These are phyloP conservation scores for Druceiella hillmani DNA, from an alignment of 2,888 invertebrate genomes.

Conservation along the genomic window DNA sequence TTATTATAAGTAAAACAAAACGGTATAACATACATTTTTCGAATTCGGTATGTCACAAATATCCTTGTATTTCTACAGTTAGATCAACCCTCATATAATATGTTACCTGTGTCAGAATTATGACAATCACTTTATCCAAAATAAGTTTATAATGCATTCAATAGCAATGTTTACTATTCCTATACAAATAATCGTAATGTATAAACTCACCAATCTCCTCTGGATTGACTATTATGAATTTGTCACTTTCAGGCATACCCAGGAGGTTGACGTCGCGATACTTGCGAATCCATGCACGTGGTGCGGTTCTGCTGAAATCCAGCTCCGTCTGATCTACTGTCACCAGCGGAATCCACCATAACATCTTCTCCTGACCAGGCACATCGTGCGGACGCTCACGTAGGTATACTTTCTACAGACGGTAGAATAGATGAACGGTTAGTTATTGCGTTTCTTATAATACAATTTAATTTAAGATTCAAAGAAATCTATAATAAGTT, in stretches of 20 bases:
- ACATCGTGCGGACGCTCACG: conserved; percentile 69
- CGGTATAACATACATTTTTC: too few species aligned
- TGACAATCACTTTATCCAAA: too few species aligned
- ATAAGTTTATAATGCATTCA: background rate
- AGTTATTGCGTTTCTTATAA: too few species aligned
- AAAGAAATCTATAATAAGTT: too few species aligned
- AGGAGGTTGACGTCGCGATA: conserved; percentile 47
- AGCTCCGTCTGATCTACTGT: conserved; percentile 53
- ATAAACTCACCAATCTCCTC: conserved; percentile 69
- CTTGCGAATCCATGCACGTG: conserved; percentile 60
- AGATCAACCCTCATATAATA: too few species aligned
- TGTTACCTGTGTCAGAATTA: too few species aligned
- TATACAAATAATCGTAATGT: background rate
- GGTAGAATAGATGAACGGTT: too few species aligned
- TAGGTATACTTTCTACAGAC: conserved; percentile 63
- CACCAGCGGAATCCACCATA: conserved; percentile 72
- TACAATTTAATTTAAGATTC: too few species aligned
- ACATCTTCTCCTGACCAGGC: conserved; percentile 61
- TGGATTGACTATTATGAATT: conserved; percentile 75
- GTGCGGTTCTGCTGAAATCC: conserved; percentile 53
- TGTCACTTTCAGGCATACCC: conserved; percentile 50
- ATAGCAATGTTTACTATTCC: background rate
- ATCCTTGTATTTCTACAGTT: too few species aligned
- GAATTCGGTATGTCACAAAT: too few species aligned
- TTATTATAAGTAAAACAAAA: too few species aligned